Evolutionary conservation across 2,113 vertebrate species (phyloP), one percentile per base, ranked within the genome.

Genomic region (Columbina picui): DNA sequence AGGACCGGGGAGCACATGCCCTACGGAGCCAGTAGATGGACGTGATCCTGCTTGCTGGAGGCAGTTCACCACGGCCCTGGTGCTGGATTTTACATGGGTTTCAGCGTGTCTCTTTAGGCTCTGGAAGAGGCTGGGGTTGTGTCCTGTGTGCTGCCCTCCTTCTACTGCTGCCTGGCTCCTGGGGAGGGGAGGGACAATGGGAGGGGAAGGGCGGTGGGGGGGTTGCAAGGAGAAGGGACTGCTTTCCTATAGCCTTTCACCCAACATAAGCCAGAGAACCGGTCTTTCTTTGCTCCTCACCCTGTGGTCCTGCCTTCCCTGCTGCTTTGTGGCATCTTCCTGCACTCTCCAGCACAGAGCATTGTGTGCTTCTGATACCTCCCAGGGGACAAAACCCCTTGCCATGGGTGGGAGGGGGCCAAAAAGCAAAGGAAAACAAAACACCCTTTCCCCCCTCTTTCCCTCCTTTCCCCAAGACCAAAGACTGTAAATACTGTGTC

Each of bases 1-100:
- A 99, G 91, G 96, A 98, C 68, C 98, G 97, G 22, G 98, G 98
- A 95, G 96, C 89, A 26, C 96, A 96, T 0, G 65, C 94, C 69
- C 94, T 98, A 73, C 94, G 94, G 67, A 93, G 95, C 95, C 97
- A 98, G 97, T 98, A 98, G 96, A 89, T 2, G 64, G 53, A 84
- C 17, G 52, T 59, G 82, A 76, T 88, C 84, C 70, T 59, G 95
- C 96, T 94, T n/a, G 55, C 84, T 87, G 94, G 91, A 94, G 96
- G 92, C 50, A 12, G 89, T 95, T 96, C 50, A 9, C 73, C 15
- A 6, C 75, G 79, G 88, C 74, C 88, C 87, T 65, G 74, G 90
- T 93, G 96, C 96, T 94, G 94, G 96, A 90, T 96, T 95, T 96
- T 95, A 96, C 88, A 89, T 97, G 94, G 96, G 93, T 97, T 97